Conservation (phyloP, 1,140 invertebrate species). For the Piezodorus guildinii region DNA sequence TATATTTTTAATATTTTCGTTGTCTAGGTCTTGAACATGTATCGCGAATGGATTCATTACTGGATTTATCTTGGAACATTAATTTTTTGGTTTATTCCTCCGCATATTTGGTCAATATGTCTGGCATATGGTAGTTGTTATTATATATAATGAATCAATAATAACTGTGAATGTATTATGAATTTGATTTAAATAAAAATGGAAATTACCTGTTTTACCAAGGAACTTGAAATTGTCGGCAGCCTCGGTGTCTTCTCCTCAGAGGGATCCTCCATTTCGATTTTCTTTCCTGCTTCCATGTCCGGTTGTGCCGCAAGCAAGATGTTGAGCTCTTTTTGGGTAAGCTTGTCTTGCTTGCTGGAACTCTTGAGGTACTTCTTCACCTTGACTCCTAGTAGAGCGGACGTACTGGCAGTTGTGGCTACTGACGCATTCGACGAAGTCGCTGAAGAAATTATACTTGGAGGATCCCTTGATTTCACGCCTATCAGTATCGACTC, state of each 20-base stretch:
- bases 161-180: too few relatives aligned
- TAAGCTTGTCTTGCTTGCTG: not conserved
- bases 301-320: not conserved
- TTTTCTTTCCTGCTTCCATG: not conserved
- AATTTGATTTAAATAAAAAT: too few relatives aligned
- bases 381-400: not conserved
- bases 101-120: too few relatives aligned
- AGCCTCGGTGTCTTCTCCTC: not conserved
- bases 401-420: conserved; percentile 4
- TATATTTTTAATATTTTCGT: too few relatives aligned
- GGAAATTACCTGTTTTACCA: too few relatives aligned
- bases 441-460: conserved; percentile 12
- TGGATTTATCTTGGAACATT: too few relatives aligned
- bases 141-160: too few relatives aligned
- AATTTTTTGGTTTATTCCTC: too few relatives aligned
- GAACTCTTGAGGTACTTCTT: not conserved
- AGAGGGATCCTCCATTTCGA: not conserved
- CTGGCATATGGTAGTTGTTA: too few relatives aligned
- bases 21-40: too few relatives aligned
- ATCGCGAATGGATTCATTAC: too few relatives aligned
- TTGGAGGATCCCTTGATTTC: not conserved
- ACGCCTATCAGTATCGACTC: conserved; percentile 1
- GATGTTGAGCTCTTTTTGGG: not conserved
- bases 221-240: not conserved
- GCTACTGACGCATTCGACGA: conserved; percentile 13